These are phyloP conservation scores for Cephus spinipes DNA, from an alignment of 2,888 invertebrate genomes.

Conservation along the genomic window DNA sequence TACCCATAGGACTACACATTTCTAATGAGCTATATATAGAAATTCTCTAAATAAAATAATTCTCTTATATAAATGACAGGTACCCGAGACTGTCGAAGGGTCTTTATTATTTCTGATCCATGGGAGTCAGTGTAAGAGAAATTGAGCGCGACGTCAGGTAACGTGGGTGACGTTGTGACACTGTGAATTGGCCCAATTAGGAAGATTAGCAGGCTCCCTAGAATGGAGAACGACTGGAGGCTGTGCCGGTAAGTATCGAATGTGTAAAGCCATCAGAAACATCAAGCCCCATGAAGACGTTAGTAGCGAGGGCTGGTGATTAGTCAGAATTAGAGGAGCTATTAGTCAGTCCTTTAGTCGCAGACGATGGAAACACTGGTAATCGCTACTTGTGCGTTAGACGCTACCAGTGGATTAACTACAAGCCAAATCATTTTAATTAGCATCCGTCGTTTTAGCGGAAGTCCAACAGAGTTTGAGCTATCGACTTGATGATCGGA, in stretches of 20 bases:
- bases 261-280: conserved; percentile 40
- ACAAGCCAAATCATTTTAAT: conserved; percentile 48
- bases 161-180: background rate
- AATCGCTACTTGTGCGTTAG: conserved; percentile 24
- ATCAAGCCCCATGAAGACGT: conserved; percentile 24
- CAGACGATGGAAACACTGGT: conserved; percentile 22
- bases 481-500: conserved; percentile 49
- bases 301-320: conserved; percentile 30
- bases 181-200: conserved; percentile 37
- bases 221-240: conserved; percentile 37
- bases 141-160: background rate
- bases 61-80: background rate
- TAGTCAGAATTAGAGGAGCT: conserved; percentile 52
- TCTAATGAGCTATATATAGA: background rate
- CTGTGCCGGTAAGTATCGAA: conserved; percentile 37
- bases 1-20: background rate
- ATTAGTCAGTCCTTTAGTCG: conserved; percentile 42
- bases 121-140: background rate
- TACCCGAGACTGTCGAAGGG: background rate
- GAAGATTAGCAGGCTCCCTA: conserved; percentile 37
- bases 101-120: background rate
- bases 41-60: background rate
- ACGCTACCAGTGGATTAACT: conserved; percentile 35
- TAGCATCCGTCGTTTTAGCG: conserved; percentile 30
- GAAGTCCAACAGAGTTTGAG: conserved; percentile 1